These are phyloP conservation scores for Merops nubicus DNA, from an alignment of 2,113 vertebrate genomes.

Conservation along the genomic window DNA sequence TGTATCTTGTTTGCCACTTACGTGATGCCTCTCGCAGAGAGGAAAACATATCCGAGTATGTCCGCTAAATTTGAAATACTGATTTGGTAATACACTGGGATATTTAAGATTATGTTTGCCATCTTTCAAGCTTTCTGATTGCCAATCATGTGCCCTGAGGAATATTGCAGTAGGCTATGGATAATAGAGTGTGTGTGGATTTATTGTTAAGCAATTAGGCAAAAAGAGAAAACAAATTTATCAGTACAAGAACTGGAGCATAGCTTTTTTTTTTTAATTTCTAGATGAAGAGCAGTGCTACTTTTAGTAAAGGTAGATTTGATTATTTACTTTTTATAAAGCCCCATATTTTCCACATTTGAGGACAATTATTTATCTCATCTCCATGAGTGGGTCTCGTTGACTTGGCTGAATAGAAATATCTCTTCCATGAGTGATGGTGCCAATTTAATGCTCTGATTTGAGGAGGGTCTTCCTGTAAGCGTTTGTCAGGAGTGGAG, in stretches of 20 bases:
- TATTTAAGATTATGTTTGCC: constrained; percentile 58
- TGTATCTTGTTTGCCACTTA: constrained; percentile 60
- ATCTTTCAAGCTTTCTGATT: constrained; percentile 57
- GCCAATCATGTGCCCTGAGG: constrained; percentile 43
- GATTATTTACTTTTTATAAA: not conserved
- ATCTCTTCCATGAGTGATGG: not conserved
- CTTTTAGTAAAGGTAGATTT: not conserved
- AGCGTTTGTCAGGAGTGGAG: not conserved
- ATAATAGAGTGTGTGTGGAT: constrained; percentile 33
- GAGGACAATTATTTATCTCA: not conserved
- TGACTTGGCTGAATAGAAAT: not conserved
- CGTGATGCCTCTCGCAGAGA: constrained; percentile 37
- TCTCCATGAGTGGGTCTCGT: not conserved
- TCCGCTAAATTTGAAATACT: constrained; percentile 67
- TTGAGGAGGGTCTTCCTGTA: not conserved
- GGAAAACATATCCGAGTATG: constrained; percentile 38
- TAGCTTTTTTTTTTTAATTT: not conserved
- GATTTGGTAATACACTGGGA: constrained; percentile 61
- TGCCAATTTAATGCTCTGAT: not conserved
- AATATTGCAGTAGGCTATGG: constrained; percentile 34
- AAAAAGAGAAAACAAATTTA: constrained; percentile 60
- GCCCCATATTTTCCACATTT: not conserved
- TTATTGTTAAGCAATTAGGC: constrained; percentile 57
- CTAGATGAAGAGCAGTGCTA: not conserved
- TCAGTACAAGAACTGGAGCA: not conserved